Percentiles rank a stretch among this genome's conserved stretches.
phyloP scores from a whole-genome alignment of 2,797 vertebrate species.

The Philypnodon macrostomus region DNA sequence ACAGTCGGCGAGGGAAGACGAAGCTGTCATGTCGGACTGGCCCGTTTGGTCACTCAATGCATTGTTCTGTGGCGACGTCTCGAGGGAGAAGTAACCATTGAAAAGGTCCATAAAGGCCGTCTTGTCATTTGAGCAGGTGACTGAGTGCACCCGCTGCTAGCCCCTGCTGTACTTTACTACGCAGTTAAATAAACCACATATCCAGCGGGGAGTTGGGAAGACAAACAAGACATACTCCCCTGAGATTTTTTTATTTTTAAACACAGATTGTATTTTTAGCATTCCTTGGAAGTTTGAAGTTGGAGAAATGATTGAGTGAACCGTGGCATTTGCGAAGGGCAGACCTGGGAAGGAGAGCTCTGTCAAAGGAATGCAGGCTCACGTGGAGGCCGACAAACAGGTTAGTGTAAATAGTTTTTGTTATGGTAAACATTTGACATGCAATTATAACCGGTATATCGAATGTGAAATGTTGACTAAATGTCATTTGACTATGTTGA shows the following conservation, averaged over 20 bases:
- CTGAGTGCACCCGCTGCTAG: conserved; percentile 36
- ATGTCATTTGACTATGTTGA: too few relatives aligned
- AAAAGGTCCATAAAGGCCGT: conserved; percentile 28
- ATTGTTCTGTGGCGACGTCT: conserved; percentile 36
- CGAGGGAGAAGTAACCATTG: conserved; percentile 31
- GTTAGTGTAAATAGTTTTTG: conserved; percentile 34
- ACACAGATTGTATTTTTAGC: conserved; percentile 32
- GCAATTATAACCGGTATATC: too few relatives aligned
- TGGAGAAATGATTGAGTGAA: neutral
- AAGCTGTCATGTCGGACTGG: conserved; percentile 12
- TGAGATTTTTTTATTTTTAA: too few relatives aligned
- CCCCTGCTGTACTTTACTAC: conserved; percentile 18
- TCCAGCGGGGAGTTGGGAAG: neutral
- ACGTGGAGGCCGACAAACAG: conserved; percentile 36
- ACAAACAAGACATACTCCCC: neutral
- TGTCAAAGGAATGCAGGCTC: conserved; percentile 31
- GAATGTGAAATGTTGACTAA: too few relatives aligned
- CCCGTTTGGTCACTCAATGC: conserved; percentile 38
- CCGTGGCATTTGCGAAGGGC: too few relatives aligned
- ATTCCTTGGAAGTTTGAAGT: neutral
- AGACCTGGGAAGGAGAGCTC: neutral
- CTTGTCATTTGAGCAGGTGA: conserved; percentile 53
- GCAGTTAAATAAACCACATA: conserved; percentile 6
- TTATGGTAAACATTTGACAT: too few relatives aligned
- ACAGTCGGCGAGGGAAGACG: conserved; percentile 11